These are phyloP conservation scores for Urechis unicinctus DNA, from an alignment of 2,888 invertebrate genomes.

Conservation along the genomic window DNA sequence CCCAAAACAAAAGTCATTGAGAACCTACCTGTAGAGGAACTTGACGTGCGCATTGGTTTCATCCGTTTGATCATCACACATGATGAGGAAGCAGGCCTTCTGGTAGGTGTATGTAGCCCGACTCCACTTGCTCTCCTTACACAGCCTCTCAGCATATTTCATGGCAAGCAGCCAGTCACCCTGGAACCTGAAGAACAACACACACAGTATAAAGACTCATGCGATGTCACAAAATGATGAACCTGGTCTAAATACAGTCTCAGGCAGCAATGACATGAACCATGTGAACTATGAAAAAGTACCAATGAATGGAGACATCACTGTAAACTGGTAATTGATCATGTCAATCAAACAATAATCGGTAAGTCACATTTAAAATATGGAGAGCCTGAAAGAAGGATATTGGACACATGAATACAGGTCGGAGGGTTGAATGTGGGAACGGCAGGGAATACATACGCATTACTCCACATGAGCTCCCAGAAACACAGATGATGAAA, in stretches of 20 bases:
- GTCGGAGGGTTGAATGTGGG: neutral
- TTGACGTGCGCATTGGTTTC: constrained; percentile 56
- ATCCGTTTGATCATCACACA: constrained; percentile 57
- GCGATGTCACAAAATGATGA: too few relatives aligned
- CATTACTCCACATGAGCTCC: constrained; percentile 55
- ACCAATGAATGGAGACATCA: too few relatives aligned
- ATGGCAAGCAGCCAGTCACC: constrained; percentile 74
- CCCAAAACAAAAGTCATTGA: too few relatives aligned
- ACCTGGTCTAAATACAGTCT: too few relatives aligned
- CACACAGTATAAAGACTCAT: too few relatives aligned
- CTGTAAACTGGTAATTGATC: too few relatives aligned
- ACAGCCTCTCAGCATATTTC: constrained; percentile 64
- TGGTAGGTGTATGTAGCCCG: constrained; percentile 85
- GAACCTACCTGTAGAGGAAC: constrained; percentile 63
- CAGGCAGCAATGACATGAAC: too few relatives aligned
- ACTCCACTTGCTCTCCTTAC: constrained; percentile 83
- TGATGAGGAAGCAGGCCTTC: constrained; percentile 74
- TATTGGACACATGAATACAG: too few relatives aligned
- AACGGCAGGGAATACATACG: constrained; percentile 54
- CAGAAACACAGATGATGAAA: constrained; percentile 26
- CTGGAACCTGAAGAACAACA: constrained; percentile 38
- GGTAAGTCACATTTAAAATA: too few relatives aligned
- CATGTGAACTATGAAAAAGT: too few relatives aligned
- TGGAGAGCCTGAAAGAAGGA: too few relatives aligned
- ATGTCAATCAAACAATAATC: too few relatives aligned